Evolutionary conservation across 2,888 invertebrate species (phyloP).

Genomic region (Druceiella hillmani): DNA sequence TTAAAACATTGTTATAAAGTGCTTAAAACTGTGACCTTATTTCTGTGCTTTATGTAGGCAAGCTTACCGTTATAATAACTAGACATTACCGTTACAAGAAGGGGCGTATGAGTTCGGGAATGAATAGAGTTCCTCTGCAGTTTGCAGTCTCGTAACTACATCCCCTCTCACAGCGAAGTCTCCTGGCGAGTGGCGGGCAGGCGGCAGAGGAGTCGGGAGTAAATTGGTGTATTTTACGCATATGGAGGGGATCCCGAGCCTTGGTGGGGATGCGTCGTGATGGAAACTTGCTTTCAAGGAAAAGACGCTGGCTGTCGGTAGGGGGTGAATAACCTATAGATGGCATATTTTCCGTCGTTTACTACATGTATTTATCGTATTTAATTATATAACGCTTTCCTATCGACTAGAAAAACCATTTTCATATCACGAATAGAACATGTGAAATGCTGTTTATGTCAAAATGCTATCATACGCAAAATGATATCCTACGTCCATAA

Average conservation of each 20-base stretch:
- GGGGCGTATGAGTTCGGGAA: conserved; percentile 40
- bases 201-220: conserved; percentile 50
- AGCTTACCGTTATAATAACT: conserved; percentile 42
- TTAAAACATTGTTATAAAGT: no score
- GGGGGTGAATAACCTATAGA: conserved; percentile 54
- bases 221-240: conserved; percentile 41
- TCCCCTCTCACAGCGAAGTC: conserved; percentile 44
- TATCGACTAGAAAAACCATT: no score
- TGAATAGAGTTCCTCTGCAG: conserved; percentile 36
- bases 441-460: no score
- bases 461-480: no score
- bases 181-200: conserved; percentile 27
- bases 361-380: no score
- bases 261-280: conserved; percentile 51
- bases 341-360: no score
- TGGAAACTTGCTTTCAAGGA: conserved; percentile 17
- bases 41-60: conserved; percentile 28
- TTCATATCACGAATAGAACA: no score
- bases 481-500: no score
- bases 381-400: no score
- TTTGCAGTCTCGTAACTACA: conserved; percentile 39
- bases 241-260: conserved; percentile 51
- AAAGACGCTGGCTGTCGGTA: conserved; percentile 39
- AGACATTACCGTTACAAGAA: conserved; percentile 41
- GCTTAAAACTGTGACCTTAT: conserved; percentile 47